phyloP scores from a whole-genome alignment of 2,797 vertebrate genomes.

The Nannoperca australis region DNA sequence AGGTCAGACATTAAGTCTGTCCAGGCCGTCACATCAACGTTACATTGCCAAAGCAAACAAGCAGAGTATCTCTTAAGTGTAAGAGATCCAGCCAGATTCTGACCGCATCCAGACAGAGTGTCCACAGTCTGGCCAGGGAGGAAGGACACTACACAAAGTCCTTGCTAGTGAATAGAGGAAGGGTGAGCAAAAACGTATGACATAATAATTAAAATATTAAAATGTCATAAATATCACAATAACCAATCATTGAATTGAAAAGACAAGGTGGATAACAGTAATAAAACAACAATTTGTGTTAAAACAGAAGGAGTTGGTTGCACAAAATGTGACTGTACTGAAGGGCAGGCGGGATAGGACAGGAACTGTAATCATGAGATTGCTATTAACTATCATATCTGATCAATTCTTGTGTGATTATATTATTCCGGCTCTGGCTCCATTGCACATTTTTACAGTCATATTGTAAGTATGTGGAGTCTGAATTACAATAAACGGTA shows the following conservation, averaged over 20 bases:
- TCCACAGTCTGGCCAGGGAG: slow-evolving; percentile 11
- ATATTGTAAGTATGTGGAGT: background rate
- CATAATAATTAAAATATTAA: slow-evolving; percentile 12
- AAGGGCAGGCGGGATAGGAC: background rate
- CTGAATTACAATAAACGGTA: background rate
- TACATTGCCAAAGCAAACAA: slow-evolving; percentile 8
- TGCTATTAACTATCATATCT: background rate
- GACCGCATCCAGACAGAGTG: slow-evolving; percentile 26
- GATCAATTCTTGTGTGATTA: background rate
- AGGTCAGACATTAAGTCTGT: background rate
- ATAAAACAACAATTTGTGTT: background rate
- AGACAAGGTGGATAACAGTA: background rate
- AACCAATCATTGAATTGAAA: background rate
- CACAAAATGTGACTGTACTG: background rate
- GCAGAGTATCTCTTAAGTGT: slow-evolving; percentile 6
- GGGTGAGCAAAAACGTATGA: background rate
- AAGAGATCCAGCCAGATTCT: slow-evolving; percentile 37
- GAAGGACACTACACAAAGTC: slow-evolving; percentile 21
- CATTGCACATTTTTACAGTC: background rate
- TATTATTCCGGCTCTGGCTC: background rate
- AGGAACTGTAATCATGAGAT: background rate
- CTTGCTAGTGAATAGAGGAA: slow-evolving; percentile 5
- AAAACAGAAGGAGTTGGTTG: background rate
- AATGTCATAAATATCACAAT: slow-evolving; percentile 21
- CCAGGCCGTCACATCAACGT: background rate